Evolutionary conservation across 2,113 vertebrate genomes (phyloP).

Genomic region (Elgaria multicarinata): DNA sequence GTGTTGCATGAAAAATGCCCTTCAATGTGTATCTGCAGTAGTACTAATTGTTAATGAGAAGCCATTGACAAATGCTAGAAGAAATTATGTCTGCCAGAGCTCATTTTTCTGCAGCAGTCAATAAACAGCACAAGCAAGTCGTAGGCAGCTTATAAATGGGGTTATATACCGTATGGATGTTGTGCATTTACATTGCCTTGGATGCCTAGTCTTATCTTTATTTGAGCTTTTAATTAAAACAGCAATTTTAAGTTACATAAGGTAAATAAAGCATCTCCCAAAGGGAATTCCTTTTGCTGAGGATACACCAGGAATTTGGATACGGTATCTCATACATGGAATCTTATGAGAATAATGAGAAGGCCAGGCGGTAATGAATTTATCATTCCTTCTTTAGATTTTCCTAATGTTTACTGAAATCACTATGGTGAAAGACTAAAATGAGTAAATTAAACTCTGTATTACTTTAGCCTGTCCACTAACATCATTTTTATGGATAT

Average conservation of each 20-base stretch:
- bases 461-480: background rate
- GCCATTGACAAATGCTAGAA: background rate
- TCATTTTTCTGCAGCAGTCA: constrained; percentile 17
- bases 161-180: background rate
- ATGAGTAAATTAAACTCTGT: background rate
- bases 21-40: constrained; percentile 28
- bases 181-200: background rate
- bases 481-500: background rate
- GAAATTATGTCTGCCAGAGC: constrained; percentile 13
- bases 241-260: background rate
- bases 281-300: background rate
- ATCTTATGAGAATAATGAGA: background rate
- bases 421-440: background rate
- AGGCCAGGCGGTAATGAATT: background rate
- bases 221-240: background rate
- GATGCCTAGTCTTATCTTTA: constrained; percentile 18
- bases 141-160: constrained; percentile 18
- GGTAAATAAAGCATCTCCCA: background rate
- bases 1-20: constrained; percentile 16
- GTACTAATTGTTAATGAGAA: background rate
- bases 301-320: background rate
- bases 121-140: background rate
- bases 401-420: background rate
- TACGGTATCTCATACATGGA: background rate
- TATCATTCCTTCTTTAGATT: background rate